Base-by-base conservation (phyloP, 2,888 invertebrate genomes). In the Pristionchus entomophagus region DNA sequence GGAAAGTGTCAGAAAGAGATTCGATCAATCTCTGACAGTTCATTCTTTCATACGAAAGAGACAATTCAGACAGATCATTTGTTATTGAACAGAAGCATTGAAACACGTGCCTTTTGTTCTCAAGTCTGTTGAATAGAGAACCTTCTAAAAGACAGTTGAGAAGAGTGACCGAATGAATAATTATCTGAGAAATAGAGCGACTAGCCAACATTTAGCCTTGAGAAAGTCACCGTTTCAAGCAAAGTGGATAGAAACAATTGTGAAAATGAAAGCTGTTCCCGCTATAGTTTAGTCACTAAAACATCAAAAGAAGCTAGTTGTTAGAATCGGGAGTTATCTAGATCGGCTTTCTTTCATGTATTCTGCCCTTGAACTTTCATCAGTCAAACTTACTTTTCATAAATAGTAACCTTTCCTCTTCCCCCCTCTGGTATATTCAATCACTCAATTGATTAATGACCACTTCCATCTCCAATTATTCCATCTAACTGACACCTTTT, bases 11-110 rank as follows among this genome's bases (percentile, higher is more conserved):
- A 73, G 73, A 73, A 73, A 73, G 73, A 17, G n/a, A 73, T 2
- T 73, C 73, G 45, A 73, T 73, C 73, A 29, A 73, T 73, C 73
- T 73, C 73, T 73, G 73, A 73, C n/a, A 41, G 45, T 73, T 73
- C 41, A 73, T 45, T 73, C 73, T 73, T 73, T 73, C 41, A 26
- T 3, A n/a, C 32, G 41, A 73, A 41, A 45, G 73, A 14, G 45
- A 41, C 26, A 73, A 26, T 73, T 73, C 41, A 73, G 73, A 26
- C 45, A 73, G 41, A 73, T 73, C 73, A 45, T 73, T 73, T 73
- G 73, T 73, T 73, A 73, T 19, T 65, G 19, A 45, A 45, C 26
- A 1, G 26, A 73, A 73, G 73, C 73, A 41, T n/a, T 6, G 73
- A 12, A n/a, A n/a, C 73, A 73, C 73, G 73, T 73, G 73, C 35